Evolutionary conservation across 35 echinoderm and acorn worm species (phyloP), one percentile per base, ranked within the genome.

Genomic region (Lytechinus pictus): DNA sequence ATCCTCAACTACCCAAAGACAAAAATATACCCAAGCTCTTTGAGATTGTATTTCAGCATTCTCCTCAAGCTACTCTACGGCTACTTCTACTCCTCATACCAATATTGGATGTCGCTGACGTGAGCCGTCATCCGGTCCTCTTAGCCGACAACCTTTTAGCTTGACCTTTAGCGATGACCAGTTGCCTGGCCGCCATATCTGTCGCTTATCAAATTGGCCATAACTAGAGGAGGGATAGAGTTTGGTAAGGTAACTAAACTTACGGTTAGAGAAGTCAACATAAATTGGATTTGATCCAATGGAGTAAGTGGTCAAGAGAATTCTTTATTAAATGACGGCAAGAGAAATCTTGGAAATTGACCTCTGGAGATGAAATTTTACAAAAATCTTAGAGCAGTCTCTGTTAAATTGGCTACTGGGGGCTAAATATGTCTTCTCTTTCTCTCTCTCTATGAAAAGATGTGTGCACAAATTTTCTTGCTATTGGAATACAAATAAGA

Each of bases 81-180:
- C 21, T 79, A 19, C 66, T 79, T 79, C 66, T 79, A 79, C 66
- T 79, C 66, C 66, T 79, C 66, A 79, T 79, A 79, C 66, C 66
- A 52, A 90, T 90, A 90, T 90, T 90, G 52, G 29, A 54, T 52
- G 88, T 90, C 88, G 88, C 52, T 90, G 88, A 90, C 52, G 88
- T 90, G 88, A 90, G 88, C 88, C 88, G 52, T 90, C 88, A 90
- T 52, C 88, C 88, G 8, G 52, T 54, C 88, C 88, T 90, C 52
- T 90, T 90, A 90, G 88, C 88, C 2, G 88, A 90, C 29, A 90
- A 54, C 88, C 88, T 90, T 54, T 54, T 90, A 27, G 52, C 88
- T 90, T 90, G 88, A 90, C 88, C 88, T 90, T 90, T 90, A 52
- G 88, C 28, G 52, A 90, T 90, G 88, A 54, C 88, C 88, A 90